Base-by-base conservation (phyloP, 2,888 invertebrate species). In the Lacanobia wlatinum region DNA sequence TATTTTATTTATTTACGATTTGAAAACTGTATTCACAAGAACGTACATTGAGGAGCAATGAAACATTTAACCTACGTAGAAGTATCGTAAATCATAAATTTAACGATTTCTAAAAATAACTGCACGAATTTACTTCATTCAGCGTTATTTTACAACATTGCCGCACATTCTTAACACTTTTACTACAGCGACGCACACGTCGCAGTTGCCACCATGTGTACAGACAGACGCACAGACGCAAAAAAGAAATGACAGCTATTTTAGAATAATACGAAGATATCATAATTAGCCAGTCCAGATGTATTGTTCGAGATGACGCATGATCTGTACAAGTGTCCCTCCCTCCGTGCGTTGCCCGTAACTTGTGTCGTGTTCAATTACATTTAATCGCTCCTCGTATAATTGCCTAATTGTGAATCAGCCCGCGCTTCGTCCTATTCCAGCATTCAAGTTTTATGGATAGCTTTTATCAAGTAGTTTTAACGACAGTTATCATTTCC, bases 331-430 rank as follows among this genome's bases (percentile, higher is more conserved):
- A 76, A 86, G 84, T 83, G 82, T 76, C 83, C 86, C 70, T 76
- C 73, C 78, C 70, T 76, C 73, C 78, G 78, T 76, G 73, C 85
- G 85, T 81, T 83, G 87, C 85, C 89, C 88, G 88, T 86, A 86
- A 88, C 88, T 91, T 90, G 90, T 91, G 92, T 92, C 93, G 92
- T 92, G 91, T 93, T 94, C 95, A 95, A 96, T 96, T 96, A 94
- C 93, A 92, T 91, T 93, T 95, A 95, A 96, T 96, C 93, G 93
- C 90, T 90, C 92, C 91, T 93, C 91, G 94, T 94, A 93, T 94
- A 94, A 95, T 95, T 93, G 93, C 91, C 92, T 93, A 93, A 93
- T 95, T 95, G 93, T 90, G 88, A 90, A 89, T 88, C 87, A 87
- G 84, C 85, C 87, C 85, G 87, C 88, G 87, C 78, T 69, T 78